Base-by-base conservation (phyloP, 2,113 vertebrate species). In the Tenrec ecaudatus region DNA sequence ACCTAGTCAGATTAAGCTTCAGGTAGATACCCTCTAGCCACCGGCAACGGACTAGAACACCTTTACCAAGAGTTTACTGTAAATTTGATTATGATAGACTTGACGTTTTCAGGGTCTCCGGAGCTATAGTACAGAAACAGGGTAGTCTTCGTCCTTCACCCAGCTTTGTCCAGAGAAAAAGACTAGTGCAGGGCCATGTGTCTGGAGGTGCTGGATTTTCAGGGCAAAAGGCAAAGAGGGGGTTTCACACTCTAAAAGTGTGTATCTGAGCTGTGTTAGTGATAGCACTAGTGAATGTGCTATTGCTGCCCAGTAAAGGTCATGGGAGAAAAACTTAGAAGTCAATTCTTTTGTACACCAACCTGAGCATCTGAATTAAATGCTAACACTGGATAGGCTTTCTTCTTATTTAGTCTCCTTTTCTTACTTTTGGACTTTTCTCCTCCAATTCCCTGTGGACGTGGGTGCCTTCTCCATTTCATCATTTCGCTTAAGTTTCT, bases 391-490 rank as follows among this genome's bases (percentile, higher is more conserved):
- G 43, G n/a, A 33, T 68, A 33, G 4, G 76, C 94, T 58, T 89
- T 73, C 23, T n/a, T 33, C 29, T 62, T 79, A 36, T 79, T 88
- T 79, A 17, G 78, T 60, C 60, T 89, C 29, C 53, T 69, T 64
- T 38, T 82, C 68, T 86, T 53, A 17, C 38, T 84, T 86, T 71
- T 86, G 19, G 79, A 25, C 22, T 75, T 89, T 53, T 36, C 43
- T 77, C 75, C 23, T 87, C 27, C 36, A 7, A 38, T 87, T 36
- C 15, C 43, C 38, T 69, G 58, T 87, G 60, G 53, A 83, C 19
- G 0, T 82, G 38, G 10, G 62, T 68, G 53, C 31, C 90, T 86
- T 95, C 82, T 82, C 87, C 79, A 31, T 29, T 76, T 79, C 87
- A 25, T 47, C 43, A 62, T 87, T 82, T 87, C 7, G 6, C 15